Base-by-base conservation (phyloP, 2,113 vertebrate species). In the Macroglossus sobrinus region DNA sequence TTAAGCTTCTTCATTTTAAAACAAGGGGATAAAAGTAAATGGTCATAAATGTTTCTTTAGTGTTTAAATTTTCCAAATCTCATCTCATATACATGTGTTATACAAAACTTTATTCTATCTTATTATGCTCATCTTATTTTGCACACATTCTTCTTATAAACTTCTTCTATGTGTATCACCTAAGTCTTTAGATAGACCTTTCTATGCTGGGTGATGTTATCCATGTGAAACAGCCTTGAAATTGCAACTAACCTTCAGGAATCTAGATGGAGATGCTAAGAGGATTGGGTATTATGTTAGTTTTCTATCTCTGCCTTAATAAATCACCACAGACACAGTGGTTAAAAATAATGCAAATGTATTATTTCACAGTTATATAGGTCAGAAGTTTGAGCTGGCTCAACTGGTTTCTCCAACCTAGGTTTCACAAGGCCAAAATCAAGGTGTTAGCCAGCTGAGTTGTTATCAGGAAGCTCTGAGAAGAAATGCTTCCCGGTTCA, bases 1-100 rank as follows among this genome's bases (percentile, higher is more conserved):
- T 90, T 95, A 84, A 89, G 12, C 61, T 95, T 93, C 53, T 89
- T 94, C 28, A 63, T 82, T 89, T 88, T 86, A 82, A 93, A 95
- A 89, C 28, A 94, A 72, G 26, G 16, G 5, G 28, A 69, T 40
- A 64, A 79, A 74, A 69, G 59, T 45, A 63, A 24, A 66, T 75
- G 89, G 30, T 43, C 21, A 75, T 40, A 84, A 55, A 87, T 35
- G 5, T 74, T 74, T 30, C 13, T 95, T 95, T 84, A 45, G 53
- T 68, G 76, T 47, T 81, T 89, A 88, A 94, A 64, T 91, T 79
- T 13, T 22, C 59, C 19, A 86, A n/a, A 90, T 81, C 16, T 96
- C 68, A 76, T 11, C 26, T 47, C 30, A 40, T 57, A 18, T 55
- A 24, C 15, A 24, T 35, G 22, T 21, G 38, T 76, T 63, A 59